Base-by-base conservation (phyloP, 2,797 vertebrate species). In the Gymnoscopelus microlampas region DNA sequence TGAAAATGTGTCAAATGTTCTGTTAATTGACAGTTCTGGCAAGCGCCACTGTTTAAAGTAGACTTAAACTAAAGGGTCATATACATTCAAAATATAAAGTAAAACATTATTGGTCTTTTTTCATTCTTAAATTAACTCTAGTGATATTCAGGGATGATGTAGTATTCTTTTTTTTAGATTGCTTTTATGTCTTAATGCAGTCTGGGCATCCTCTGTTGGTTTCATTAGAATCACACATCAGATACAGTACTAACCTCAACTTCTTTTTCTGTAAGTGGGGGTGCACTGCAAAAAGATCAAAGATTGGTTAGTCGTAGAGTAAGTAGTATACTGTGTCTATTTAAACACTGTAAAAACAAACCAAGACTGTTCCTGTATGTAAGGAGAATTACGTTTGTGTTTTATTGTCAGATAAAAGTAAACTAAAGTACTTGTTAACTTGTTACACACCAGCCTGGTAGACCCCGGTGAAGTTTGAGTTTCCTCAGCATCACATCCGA, bases 231-330 rank as follows among this genome's bases (percentile, higher is more conserved):
- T 32, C 0, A 47, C 0, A 32, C 26, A 29, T 29, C 10, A 65
- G 39, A 77, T 61, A 50, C 72, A 56, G 84, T 73, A 93, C 96
- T 87, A 87, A 98, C 98, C 95, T 99, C 98, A 64, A 99, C 94
- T 93, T 99, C 98, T 91, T 99, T 98, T 89, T 99, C 98, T 54
- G 95, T 96, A 78, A 99, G 96, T 4, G 96, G 93, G 26, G 97
- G 97, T 10, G 95, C 94, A 44, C 98, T 99, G 93, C 67, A 93
- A 89, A 62, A 44, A 87, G 81, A 84, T 59, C 13, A 82, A 53
- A 85, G 5, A 78, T 26, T 26, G 55, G 53, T 10, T 58, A 26
- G 79, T 69, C 76, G 58, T 67, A 47, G 58, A 29, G 15, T 15
- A 49, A 71, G 39, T 49, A 14, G 64, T 53, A 12, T 8, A 49